Evolutionary conservation across 2,797 vertebrate species (phyloP).

Genomic region (Bradypus variegatus): DNA sequence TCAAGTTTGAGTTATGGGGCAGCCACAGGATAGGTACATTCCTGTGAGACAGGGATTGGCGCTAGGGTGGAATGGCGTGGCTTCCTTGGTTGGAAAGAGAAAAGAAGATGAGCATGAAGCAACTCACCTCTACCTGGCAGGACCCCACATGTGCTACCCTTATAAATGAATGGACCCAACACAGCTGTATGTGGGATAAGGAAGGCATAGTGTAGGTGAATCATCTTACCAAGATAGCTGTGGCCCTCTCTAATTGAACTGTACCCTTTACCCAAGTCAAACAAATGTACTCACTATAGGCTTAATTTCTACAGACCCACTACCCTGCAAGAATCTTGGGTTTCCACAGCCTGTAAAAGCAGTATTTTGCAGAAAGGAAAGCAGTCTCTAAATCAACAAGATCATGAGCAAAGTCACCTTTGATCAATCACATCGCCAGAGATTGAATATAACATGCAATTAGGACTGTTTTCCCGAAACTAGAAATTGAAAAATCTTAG

Average conservation of each 20-base stretch:
- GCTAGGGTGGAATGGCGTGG: neutral
- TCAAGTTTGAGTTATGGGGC: neutral
- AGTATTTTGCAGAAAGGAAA: neutral
- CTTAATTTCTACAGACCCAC: neutral
- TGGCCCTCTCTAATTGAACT: neutral
- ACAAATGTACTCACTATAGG: neutral
- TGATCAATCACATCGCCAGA: neutral
- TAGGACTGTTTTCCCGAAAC: neutral
- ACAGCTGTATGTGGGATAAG: neutral
- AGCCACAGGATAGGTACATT: neutral
- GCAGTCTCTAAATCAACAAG: neutral
- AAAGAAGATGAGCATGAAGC: neutral
- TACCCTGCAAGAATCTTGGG: neutral
- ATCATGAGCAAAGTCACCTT: neutral
- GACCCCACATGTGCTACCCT: neutral
- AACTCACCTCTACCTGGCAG: neutral
- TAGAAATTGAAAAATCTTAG: neutral
- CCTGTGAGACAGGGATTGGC: neutral
- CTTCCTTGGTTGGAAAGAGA: neutral
- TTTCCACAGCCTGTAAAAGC: slow-evolving; percentile 1
- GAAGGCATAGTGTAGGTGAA: neutral
- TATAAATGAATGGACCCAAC: neutral
- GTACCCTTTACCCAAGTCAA: neutral
- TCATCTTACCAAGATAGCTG: neutral
- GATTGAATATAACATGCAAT: neutral